These are phyloP conservation scores for Nothocercus nigrocapillus DNA, from an alignment of 2,113 vertebrate species.

Conservation along the genomic window DNA sequence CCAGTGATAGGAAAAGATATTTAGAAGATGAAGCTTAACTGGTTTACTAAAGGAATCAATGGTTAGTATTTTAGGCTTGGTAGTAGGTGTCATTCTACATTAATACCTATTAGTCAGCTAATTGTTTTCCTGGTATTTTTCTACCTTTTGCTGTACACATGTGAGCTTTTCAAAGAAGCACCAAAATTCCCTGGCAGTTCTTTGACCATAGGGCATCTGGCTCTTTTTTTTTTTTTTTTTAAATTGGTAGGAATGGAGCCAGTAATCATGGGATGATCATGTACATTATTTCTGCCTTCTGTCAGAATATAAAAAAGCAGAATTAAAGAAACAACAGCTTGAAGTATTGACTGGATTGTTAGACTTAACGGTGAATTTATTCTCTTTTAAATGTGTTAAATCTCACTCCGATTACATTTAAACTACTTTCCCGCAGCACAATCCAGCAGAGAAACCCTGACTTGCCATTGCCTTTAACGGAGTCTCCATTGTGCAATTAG, in stretches of 20 bases:
- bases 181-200: not conserved
- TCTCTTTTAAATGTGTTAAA: conserved; percentile 67
- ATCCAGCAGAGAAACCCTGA: conserved; percentile 40
- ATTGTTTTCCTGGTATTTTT: not conserved
- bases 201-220: not conserved
- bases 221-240: not conserved
- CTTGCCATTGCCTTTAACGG: conserved; percentile 64
- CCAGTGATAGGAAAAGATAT: not conserved
- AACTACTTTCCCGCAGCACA: conserved; percentile 51
- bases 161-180: not conserved
- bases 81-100: accelerated
- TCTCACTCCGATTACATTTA: conserved; percentile 60
- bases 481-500: conserved; percentile 52
- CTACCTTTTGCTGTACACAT: not conserved
- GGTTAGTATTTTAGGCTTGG: not conserved
- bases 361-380: conserved; percentile 53
- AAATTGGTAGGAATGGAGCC: not conserved
- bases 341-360: conserved; percentile 57
- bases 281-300: conserved; percentile 13
- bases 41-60: not conserved
- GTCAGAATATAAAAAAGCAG: conserved; percentile 11
- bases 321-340: conserved; percentile 5
- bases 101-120: not conserved
- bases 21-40: not conserved
- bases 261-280: not conserved